phyloP scores from a whole-genome alignment of 2,888 invertebrate genomes.

The Cephus spinipes region DNA sequence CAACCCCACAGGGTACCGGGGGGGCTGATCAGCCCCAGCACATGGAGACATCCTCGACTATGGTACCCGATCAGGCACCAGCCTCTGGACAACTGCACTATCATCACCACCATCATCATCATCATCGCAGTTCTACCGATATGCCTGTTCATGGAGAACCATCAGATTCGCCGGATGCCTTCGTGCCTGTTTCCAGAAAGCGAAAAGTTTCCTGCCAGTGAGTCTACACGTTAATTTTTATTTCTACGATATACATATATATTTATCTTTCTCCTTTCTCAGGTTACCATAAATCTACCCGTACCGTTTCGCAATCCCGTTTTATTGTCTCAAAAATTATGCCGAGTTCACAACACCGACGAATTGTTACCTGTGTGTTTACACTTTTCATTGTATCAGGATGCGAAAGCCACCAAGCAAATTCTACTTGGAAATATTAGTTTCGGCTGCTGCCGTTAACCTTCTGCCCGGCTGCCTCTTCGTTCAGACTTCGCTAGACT shows the following conservation, averaged over 20 bases:
- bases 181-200: constrained; percentile 60
- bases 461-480: not conserved
- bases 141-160: constrained; percentile 17
- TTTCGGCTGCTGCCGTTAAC: not conserved
- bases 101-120: constrained; percentile 48
- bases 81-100: constrained; percentile 45
- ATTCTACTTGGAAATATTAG: not conserved
- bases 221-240: constrained; percentile 47
- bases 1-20: constrained; percentile 35
- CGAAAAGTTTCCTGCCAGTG: constrained; percentile 69
- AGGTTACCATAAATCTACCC: not conserved
- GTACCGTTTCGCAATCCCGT: not conserved
- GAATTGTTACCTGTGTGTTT: not conserved
- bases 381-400: not conserved
- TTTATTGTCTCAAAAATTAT: not conserved
- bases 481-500: not conserved
- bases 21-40: constrained; percentile 46
- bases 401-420: not conserved
- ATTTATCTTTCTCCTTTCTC: constrained; percentile 1
- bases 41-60: constrained; percentile 52
- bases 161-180: constrained; percentile 40
- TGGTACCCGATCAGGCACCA: constrained; percentile 49
- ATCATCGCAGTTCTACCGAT: constrained; percentile 18
- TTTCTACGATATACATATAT: not conserved
- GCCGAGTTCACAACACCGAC: not conserved